phyloP scores from a whole-genome alignment of 2,888 invertebrate genomes.

The Epinotia ramella region DNA sequence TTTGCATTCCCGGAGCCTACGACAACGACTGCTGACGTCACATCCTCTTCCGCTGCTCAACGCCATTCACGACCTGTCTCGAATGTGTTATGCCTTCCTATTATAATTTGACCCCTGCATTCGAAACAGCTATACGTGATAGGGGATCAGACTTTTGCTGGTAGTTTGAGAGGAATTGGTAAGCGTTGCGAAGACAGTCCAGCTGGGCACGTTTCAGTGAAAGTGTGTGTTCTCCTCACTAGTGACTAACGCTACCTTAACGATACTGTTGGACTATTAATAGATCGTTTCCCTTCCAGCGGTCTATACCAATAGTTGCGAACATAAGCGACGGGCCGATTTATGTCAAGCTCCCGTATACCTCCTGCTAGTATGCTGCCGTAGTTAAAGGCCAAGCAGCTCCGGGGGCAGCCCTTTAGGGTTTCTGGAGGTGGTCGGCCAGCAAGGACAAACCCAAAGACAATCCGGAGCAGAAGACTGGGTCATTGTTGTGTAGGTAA shows the following conservation, averaged over 20 bases:
- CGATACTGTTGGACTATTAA: constrained; percentile 29
- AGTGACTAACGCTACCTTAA: constrained; percentile 42
- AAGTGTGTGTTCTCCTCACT: constrained; percentile 50
- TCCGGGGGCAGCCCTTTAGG: too few species aligned
- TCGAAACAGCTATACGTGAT: background rate
- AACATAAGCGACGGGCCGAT: background rate
- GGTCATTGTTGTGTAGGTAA: too few species aligned
- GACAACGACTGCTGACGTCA: constrained; percentile 78
- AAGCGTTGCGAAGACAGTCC: background rate
- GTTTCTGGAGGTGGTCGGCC: too few species aligned
- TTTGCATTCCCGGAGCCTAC: constrained; percentile 56
- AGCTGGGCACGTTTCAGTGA: constrained; percentile 68
- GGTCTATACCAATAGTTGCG: background rate
- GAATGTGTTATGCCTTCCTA: background rate
- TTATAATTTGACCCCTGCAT: background rate
- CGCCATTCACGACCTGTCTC: constrained; percentile 3
- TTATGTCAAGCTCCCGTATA: background rate
- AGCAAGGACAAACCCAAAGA: too few species aligned
- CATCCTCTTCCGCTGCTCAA: constrained; percentile 72
- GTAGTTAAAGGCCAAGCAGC: too few species aligned
- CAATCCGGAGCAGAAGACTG: too few species aligned
- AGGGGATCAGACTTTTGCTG: background rate
- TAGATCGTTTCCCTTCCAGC: constrained; percentile 3
- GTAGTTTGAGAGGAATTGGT: background rate
- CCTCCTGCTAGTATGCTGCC: too few species aligned